These are phyloP conservation scores for Phengaris arion DNA, from an alignment of 2,888 invertebrate genomes.

Conservation along the genomic window DNA sequence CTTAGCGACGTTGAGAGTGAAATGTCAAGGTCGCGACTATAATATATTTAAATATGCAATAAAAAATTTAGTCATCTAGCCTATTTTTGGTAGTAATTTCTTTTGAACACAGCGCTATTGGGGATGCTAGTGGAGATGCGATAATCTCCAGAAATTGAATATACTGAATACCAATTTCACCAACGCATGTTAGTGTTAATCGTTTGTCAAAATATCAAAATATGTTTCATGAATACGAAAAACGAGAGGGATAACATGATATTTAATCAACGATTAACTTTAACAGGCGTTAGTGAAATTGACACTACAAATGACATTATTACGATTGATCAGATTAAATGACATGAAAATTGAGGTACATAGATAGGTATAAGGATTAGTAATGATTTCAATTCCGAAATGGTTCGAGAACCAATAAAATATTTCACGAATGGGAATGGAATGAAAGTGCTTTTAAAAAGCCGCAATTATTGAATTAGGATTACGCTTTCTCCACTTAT, in stretches of 20 bases:
- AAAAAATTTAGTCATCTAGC: no score
- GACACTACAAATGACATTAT: neutral
- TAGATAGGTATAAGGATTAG: neutral
- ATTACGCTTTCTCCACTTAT: slow-evolving; percentile 15
- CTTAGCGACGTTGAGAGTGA: no score
- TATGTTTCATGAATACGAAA: no score
- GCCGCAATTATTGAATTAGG: slow-evolving; percentile 25
- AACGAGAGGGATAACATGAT: no score
- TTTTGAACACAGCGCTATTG: neutral
- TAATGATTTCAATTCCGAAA: slow-evolving; percentile 17
- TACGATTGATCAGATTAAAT: neutral
- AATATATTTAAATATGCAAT: no score
- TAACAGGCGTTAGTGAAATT: no score
- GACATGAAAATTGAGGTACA: neutral
- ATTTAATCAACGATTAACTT: no score
- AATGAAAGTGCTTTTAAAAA: slow-evolving; percentile 19
- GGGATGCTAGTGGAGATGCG: neutral
- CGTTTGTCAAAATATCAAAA: no score
- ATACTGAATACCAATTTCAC: neutral
- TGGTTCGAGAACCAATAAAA: slow-evolving; percentile 33
- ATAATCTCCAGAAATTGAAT: neutral
- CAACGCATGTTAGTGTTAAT: no score
- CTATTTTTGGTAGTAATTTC: neutral
- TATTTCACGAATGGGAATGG: slow-evolving; percentile 30
- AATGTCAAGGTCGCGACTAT: no score